Percentiles rank a stretch among this genome's conserved stretches.
phyloP scores from a whole-genome alignment of 2,113 vertebrate species.

The Perca flavescens region DNA sequence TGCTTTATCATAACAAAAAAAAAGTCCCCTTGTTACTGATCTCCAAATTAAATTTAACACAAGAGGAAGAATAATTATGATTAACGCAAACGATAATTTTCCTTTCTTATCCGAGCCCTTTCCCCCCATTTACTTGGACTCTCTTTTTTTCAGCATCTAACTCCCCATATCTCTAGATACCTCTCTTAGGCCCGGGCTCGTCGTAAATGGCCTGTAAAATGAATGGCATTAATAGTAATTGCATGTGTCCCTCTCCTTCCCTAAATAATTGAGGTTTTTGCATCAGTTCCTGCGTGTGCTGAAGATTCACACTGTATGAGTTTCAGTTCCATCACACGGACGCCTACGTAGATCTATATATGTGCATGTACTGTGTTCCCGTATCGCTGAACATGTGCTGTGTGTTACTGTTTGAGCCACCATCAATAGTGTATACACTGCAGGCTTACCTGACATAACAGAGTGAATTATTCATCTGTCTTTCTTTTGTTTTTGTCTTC shows the following conservation, averaged over 20 bases:
- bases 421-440: constrained; percentile 59
- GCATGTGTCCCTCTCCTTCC: constrained; percentile 68
- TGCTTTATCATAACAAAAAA: constrained; percentile 63
- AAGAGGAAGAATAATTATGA: constrained; percentile 65
- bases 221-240: constrained; percentile 80
- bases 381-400: constrained; percentile 25
- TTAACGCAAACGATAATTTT: constrained; percentile 62
- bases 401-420: constrained; percentile 37
- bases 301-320: constrained; percentile 25
- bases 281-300: constrained; percentile 56
- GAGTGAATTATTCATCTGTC: constrained; percentile 66
- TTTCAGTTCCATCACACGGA: constrained; percentile 39
- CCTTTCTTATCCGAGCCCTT: constrained; percentile 12
- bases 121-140: constrained; percentile 46
- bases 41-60: constrained; percentile 63
- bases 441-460: constrained; percentile 59
- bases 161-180: constrained; percentile 40
- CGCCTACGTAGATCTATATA: constrained; percentile 8
- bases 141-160: constrained; percentile 36
- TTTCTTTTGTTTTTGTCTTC: constrained; percentile 58
- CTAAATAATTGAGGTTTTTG: constrained; percentile 76
- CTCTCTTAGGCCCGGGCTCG: constrained; percentile 38
- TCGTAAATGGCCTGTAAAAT: constrained; percentile 83
- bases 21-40: constrained; percentile 50
- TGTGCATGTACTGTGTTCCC: background rate